Percentiles rank a stretch among this genome's conserved stretches.
Conservation (phyloP, 2,797 vertebrate species). For the Ctenopoma kingsleyae region DNA sequence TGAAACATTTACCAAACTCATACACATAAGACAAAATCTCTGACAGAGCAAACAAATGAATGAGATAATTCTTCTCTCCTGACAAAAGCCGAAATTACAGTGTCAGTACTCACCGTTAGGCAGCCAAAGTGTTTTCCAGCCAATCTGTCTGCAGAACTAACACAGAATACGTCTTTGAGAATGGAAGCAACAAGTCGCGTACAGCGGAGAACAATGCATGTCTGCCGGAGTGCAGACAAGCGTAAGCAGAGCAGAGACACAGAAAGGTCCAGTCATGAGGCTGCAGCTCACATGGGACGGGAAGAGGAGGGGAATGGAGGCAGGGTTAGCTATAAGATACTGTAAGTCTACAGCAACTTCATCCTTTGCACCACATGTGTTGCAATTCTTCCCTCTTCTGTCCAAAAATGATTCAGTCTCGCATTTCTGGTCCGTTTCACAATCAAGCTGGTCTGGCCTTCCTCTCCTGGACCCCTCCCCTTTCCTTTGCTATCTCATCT, state of each 20-base stretch:
- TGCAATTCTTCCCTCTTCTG: constrained; percentile 18
- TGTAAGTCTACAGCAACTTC: constrained; percentile 49
- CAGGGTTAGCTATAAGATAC: constrained; percentile 52
- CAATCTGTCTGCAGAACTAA: constrained; percentile 34
- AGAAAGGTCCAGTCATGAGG: constrained; percentile 76
- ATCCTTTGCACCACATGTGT: constrained; percentile 45
- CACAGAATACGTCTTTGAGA: constrained; percentile 52
- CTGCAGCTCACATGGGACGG: constrained; percentile 75
- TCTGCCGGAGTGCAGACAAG: constrained; percentile 70
- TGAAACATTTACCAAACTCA: neutral
- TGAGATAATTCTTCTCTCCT: constrained; percentile 30
- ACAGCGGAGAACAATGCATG: constrained; percentile 81
- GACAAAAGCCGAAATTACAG: constrained; percentile 16
- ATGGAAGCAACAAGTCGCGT: constrained; percentile 74
- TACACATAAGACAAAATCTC: neutral
- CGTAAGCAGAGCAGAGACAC: constrained; percentile 65
- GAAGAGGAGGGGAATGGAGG: constrained; percentile 50
- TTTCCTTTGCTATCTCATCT: constrained; percentile 18
- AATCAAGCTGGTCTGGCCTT: constrained; percentile 37
- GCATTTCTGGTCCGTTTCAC: constrained; percentile 49
- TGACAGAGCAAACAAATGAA: constrained; percentile 47
- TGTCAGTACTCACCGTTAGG: constrained; percentile 68
- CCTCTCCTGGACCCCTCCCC: constrained; percentile 36
- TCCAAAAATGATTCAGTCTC: constrained; percentile 52
- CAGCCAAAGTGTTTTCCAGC: constrained; percentile 36